Percentiles rank a stretch among this genome's conserved stretches.
Evolutionary conservation across 2,888 invertebrate species (phyloP).

Genomic region (Athripsodes cinereus): DNA sequence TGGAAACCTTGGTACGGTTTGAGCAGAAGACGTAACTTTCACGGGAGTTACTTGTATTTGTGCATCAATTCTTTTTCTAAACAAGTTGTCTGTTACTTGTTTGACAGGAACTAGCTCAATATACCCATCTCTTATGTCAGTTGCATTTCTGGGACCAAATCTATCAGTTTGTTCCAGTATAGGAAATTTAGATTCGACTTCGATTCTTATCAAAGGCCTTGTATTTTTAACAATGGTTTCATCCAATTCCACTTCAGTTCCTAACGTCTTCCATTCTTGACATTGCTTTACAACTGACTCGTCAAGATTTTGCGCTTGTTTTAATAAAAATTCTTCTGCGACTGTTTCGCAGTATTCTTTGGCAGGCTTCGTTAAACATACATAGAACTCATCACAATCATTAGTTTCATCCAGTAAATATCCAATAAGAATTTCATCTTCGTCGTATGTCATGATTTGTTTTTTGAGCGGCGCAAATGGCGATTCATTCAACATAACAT

Average conservation of each 20-base stretch:
- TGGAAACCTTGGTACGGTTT: slow-evolving; percentile 63
- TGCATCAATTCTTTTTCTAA: slow-evolving; percentile 51
- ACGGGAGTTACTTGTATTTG: slow-evolving; percentile 53
- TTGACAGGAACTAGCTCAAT: slow-evolving; percentile 57
- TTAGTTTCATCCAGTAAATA: slow-evolving; percentile 59
- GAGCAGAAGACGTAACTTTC: slow-evolving; percentile 47
- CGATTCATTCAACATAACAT: slow-evolving; percentile 48
- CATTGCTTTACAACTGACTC: slow-evolving; percentile 53
- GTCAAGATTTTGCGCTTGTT: slow-evolving; percentile 51
- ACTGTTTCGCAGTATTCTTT: slow-evolving; percentile 49
- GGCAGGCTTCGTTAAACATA: slow-evolving; percentile 55
- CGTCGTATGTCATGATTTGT: slow-evolving; percentile 38
- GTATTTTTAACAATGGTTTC: slow-evolving; percentile 46
- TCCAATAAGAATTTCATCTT: slow-evolving; percentile 54
- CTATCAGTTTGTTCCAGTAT: slow-evolving; percentile 39
- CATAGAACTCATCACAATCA: slow-evolving; percentile 61
- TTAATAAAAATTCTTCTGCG: slow-evolving; percentile 48
- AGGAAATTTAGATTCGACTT: slow-evolving; percentile 61
- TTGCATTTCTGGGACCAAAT: slow-evolving; percentile 50
- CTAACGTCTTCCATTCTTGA: slow-evolving; percentile 54
- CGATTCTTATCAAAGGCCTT: slow-evolving; percentile 58
- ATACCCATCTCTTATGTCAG: slow-evolving; percentile 61
- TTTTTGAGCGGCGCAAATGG: slow-evolving; percentile 41
- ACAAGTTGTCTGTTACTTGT: slow-evolving; percentile 51
- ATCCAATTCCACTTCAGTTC: slow-evolving; percentile 60